These are phyloP conservation scores for Troides oblongomaculatus DNA, from an alignment of 2,888 invertebrate genomes.

Conservation along the genomic window DNA sequence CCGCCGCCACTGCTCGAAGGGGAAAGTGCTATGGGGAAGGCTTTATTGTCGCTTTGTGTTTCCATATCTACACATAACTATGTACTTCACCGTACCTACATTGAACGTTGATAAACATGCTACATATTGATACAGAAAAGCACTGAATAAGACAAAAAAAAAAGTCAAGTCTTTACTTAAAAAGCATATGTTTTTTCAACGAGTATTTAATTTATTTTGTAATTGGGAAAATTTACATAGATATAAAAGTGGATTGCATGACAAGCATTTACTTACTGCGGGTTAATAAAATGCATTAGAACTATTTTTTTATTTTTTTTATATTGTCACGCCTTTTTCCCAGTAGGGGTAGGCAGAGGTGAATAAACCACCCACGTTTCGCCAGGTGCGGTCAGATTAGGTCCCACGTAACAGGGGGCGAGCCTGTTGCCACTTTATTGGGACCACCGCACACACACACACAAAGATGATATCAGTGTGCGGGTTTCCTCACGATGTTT, in stretches of 20 bases:
- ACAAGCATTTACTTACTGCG: background rate
- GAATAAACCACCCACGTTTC: no score
- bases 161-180: no score
- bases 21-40: conserved; percentile 67
- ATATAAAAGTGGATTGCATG: background rate
- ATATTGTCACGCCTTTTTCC: no score
- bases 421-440: no score
- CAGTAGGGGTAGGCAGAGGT: no score
- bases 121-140: background rate
- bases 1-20: conserved; percentile 55
- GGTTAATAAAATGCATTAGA: background rate
- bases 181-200: no score
- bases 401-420: no score
- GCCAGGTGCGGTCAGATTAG: no score
- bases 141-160: background rate
- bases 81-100: conserved; percentile 13
- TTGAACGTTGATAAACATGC: background rate
- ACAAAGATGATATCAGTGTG: no score
- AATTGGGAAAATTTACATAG: background rate
- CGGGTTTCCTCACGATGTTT: no score
- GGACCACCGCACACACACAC: no score
- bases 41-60: conserved; percentile 42
- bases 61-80: conserved; percentile 24
- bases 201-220: background rate
- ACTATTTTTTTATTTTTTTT: background rate